phyloP scores from a whole-genome alignment of 2,888 invertebrate genomes.

The Drosophila prostipennis region DNA sequence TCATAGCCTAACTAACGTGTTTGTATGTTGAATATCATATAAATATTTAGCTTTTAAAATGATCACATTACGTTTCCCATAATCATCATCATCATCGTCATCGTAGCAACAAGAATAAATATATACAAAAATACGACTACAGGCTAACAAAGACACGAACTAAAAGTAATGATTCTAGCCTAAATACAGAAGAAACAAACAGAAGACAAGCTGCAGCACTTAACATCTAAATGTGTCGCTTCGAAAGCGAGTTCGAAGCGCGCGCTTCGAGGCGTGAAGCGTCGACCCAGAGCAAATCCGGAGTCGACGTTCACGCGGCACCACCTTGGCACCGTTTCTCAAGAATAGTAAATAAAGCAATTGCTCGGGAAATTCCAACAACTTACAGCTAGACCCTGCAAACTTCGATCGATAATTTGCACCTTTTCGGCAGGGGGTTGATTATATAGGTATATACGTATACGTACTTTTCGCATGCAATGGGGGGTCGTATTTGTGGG shows the following conservation, averaged over 20 bases:
- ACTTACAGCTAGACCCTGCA: conserved; percentile 66
- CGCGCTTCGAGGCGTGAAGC: conserved; percentile 66
- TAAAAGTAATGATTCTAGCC: conserved; percentile 50
- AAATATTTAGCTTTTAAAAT: conserved; percentile 75
- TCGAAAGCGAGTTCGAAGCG: conserved; percentile 49
- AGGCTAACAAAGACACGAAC: conserved; percentile 54
- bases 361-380: conserved; percentile 63
- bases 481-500: conserved; percentile 59
- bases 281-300: conserved; percentile 32
- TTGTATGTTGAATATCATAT: conserved; percentile 60
- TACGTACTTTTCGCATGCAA: conserved; percentile 64
- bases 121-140: conserved; percentile 68
- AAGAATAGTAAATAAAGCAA: conserved; percentile 54
- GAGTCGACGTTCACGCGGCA: conserved; percentile 56
- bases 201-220: conserved; percentile 73
- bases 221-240: conserved; percentile 48
- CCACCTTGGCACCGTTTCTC: conserved; percentile 72
- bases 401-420: conserved; percentile 58
- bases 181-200: conserved; percentile 51
- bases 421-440: conserved; percentile 28
- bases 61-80: conserved; percentile 77
- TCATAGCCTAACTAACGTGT: conserved; percentile 69
- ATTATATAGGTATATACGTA: conserved; percentile 42
- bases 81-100: conserved; percentile 59
- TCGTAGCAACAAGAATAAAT: conserved; percentile 73